Percentiles rank a stretch among this genome's conserved stretches.
Evolutionary conservation across 2,797 vertebrate species (phyloP).

Genomic region (Numenius phaeopus): DNA sequence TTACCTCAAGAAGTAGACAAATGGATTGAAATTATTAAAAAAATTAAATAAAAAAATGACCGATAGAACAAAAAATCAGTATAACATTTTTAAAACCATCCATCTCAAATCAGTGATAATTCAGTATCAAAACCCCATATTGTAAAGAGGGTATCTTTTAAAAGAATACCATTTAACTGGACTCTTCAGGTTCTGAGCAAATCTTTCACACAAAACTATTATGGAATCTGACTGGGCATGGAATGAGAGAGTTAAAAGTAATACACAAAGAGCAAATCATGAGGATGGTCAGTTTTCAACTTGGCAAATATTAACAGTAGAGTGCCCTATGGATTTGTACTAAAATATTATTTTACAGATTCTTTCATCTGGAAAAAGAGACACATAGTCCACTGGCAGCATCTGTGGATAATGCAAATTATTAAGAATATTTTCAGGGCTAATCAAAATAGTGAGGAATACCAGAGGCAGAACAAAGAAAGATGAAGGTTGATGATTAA

Average conservation of each 20-base stretch:
- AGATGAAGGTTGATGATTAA: conserved; percentile 5
- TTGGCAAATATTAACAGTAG: background rate
- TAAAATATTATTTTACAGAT: background rate
- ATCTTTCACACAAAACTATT: background rate
- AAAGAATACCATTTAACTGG: background rate
- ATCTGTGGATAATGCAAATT: background rate
- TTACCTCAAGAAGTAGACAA: background rate
- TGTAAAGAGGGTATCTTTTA: background rate
- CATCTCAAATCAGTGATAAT: background rate
- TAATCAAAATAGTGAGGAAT: background rate
- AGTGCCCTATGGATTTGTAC: background rate
- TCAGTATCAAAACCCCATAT: background rate
- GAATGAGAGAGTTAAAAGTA: background rate
- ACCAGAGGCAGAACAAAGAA: background rate
- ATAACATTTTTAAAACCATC: background rate
- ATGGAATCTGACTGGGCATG: background rate
- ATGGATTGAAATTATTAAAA: background rate
- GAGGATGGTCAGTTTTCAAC: background rate
- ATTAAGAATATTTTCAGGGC: background rate
- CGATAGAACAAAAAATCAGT: background rate
- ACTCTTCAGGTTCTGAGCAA: background rate
- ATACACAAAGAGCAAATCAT: background rate
- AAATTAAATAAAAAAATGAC: background rate
- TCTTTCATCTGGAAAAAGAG: background rate
- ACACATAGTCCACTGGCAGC: background rate